Evolutionary conservation across 2,113 vertebrate species (phyloP), one percentile per base, ranked within the genome.

Genomic region (Bettongia penicillata): DNA sequence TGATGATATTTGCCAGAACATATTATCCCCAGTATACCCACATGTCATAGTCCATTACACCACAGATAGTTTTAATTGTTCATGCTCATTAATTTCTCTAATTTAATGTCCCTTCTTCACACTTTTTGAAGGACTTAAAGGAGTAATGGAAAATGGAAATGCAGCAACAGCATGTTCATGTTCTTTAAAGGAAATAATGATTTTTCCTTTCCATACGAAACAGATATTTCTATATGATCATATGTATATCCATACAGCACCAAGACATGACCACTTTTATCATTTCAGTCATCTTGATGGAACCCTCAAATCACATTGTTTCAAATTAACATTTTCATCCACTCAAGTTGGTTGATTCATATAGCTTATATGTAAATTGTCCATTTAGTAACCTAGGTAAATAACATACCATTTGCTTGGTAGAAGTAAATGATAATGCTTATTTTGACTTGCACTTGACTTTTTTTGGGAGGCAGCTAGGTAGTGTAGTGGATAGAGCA

Each of bases 321-420:
- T 16, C 48, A 93, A 91, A 19, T 52, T 95, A 31, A 16, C 55
- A 51, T 77, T 94, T 93, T 95, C 89, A 50, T 8, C 53, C 90
- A 84, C 84, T 92, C 8, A 97, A 91, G 26, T 91, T 95, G 53
- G 52, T 53, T 5, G 5, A 90, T 91, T 94, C 10, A 0, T 19
- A 68, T 53, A 94, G 37, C 77, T 93, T 90, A 90, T 43, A 92
- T 93, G 91, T 93, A 93, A 95, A 26, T 90, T 95, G 31, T 2
- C 91, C 95, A 49, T 94, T 96, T 96, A 95, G 95, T 96, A 94
- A 94, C 95, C 84, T 96, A 96, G 93, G 93, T 95, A 96, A 96
- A 92, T 94, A 89, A 92, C 93, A 93, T 43, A 90, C 43, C n/a
- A n/a, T 95, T 97, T 61, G 57, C 37, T 94, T 93, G 91, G 53